Evolutionary conservation across 1,140 invertebrate species (phyloP), one percentile per base, ranked within the genome.

Genomic region (Panagrolaimus sp.): DNA sequence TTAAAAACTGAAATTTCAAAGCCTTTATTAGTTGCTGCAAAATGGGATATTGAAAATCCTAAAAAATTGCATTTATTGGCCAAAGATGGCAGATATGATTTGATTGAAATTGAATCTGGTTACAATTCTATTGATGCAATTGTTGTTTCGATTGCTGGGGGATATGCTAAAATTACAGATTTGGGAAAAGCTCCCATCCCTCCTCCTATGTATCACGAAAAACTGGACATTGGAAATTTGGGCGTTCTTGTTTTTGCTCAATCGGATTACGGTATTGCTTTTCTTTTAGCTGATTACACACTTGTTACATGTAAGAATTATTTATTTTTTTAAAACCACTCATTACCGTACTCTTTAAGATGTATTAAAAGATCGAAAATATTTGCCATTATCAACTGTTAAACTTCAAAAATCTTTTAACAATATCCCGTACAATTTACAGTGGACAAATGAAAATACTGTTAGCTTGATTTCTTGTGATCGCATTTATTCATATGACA

Each of bases 101-200:
- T 38, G 31, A 20, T 76, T 5, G 67, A 68, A 14, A 25, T 78
- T 20, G 51, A 68, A 27, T 63, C 44, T 0, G 66, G 16, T 25
- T 78, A 78, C 63, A 65, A 48, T 44, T 74, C 80, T 66, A 87
- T 89, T 82, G 85, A 87, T 81, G 85, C 87, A 11, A 79, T 87
- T 16, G 88, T 91, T 9, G 87, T 86, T 70, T 91, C 92, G 27
- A 89, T 93, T 75, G 89, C 93, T 87, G 90, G 90, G 72, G 78
- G 86, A 57, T 87, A 88, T 75, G 67, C 90, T 20, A 83, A 90
- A 23, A 57, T 92, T 27, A 92, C 91, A 11, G 87, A 88, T 57
- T 91, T 93, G 74, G 87, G 87, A 73, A 79, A 87, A 66, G 87
- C 87, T 63, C 85, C 91, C 31, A 86, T 92, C 8, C 92, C 92